Evolutionary conservation across 2,888 invertebrate genomes (phyloP), one percentile per base, ranked within the genome.

Genomic region (Euplexia lucipara): DNA sequence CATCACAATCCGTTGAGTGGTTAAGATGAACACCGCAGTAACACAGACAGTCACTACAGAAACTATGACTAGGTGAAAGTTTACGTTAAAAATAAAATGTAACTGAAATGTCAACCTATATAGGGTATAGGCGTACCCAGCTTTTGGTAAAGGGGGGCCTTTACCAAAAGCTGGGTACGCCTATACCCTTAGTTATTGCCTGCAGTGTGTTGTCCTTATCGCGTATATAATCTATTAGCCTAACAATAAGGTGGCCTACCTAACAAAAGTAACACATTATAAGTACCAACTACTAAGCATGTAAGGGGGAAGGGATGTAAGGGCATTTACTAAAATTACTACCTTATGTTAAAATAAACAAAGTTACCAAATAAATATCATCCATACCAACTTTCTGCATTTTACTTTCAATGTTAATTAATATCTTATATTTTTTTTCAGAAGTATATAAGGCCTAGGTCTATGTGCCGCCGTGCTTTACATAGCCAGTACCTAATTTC

Each of bases 401-500:
- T 5, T 56, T 47, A n/a, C n/a, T 41, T n/a, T 20, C 6, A 4
- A 9, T 1, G 1, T 70, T 26, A 45, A 30, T 37, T 3, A 18
- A 49, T 20, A 9, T 48, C 0, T 52, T 56, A 35, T 65, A 54
- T 74, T 65, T 87, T 84, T 22, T 86, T 93, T 92, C 88, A 75
- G 72, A 83, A 64, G 58, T 79, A 69, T 66, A 5, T 78, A 49
- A 88, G 78, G 57, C 82, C 87, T n/a, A 57, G 86, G 30, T 65
- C 77, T 44, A 14, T 82, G 35, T 39, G 85, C 14, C 79, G 63
- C 34, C 88, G 93, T 26, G 70, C 82, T 61, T 66, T 85, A 49
- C 91, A 92, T 72, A 91, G 80, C 61, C 87, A 94, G 70, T 92
- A 90, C 79, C 74, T 95, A 49, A 83, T 87, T 12, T 89, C 87